phyloP scores from a whole-genome alignment of 1,140 invertebrate genomes.

The Rhyzopertha dominica region DNA sequence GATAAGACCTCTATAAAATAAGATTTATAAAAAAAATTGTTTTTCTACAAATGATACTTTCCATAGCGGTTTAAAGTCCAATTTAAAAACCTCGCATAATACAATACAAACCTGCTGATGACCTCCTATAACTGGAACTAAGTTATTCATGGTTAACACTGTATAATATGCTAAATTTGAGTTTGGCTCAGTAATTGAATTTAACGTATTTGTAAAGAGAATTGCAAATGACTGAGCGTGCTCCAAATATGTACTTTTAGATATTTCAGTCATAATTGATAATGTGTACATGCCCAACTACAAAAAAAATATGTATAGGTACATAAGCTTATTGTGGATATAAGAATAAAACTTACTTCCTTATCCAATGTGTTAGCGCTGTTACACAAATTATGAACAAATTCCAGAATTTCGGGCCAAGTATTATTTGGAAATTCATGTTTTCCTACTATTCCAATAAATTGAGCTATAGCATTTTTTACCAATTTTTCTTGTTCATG shows the following conservation, averaged over 20 bases:
- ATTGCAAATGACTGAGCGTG: constrained; percentile 52
- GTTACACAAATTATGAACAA: constrained; percentile 55
- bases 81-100: too few relatives aligned
- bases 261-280: constrained; percentile 58
- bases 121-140: constrained; percentile 53
- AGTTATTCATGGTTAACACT: constrained; percentile 56
- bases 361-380: constrained; percentile 53
- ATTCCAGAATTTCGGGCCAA: constrained; percentile 68
- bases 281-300: constrained; percentile 64
- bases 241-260: constrained; percentile 53
- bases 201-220: constrained; percentile 53
- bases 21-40: too few relatives aligned
- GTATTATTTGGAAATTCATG: constrained; percentile 62
- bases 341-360: constrained; percentile 49
- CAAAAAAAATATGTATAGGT: constrained; percentile 3
- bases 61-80: too few relatives aligned
- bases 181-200: constrained; percentile 47
- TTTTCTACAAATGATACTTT: too few relatives aligned
- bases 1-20: too few relatives aligned
- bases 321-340: constrained; percentile 15
- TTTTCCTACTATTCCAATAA: constrained; percentile 63
- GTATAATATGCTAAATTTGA: constrained; percentile 55
- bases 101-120: constrained; percentile 53
- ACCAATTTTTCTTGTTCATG: constrained; percentile 58
- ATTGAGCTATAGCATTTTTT: constrained; percentile 59